These are phyloP conservation scores for Smutsia gigantea DNA, from an alignment of 2,797 vertebrate species.

Conservation along the genomic window DNA sequence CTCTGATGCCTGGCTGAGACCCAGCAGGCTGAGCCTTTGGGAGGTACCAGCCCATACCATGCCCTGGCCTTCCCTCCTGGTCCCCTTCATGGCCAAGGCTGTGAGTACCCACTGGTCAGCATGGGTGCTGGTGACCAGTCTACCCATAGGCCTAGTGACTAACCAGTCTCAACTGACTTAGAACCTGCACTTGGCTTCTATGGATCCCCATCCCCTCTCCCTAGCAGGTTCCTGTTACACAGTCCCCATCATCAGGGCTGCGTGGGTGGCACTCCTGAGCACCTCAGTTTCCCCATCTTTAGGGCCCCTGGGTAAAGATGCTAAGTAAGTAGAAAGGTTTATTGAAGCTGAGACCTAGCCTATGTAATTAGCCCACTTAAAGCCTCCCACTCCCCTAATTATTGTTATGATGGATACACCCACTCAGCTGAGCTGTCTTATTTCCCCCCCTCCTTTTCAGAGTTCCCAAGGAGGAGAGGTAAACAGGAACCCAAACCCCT, in stretches of 20 bases:
- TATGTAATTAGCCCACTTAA: conserved; percentile 51
- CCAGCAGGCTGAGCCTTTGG: neutral
- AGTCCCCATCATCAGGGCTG: neutral
- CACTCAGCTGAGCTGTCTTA: neutral
- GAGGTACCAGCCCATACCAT: neutral
- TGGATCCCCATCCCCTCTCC: neutral
- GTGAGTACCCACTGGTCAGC: neutral
- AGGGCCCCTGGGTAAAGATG: neutral
- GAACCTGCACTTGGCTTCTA: neutral
- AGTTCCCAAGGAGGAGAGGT: neutral
- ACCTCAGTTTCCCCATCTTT: conserved; percentile 22
- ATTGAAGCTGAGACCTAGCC: neutral
- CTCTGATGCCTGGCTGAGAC: neutral
- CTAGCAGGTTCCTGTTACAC: neutral
- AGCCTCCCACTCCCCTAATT: conserved; percentile 56
- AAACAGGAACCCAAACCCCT: neutral
- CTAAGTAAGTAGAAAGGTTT: neutral
- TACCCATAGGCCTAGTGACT: neutral
- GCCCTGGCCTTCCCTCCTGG: neutral
- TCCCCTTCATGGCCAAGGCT: neutral
- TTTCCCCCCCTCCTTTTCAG: neutral
- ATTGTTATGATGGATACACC: conserved; percentile 19
- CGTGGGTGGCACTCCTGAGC: neutral
- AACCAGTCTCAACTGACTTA: neutral
- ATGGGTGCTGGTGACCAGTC: neutral